Evolutionary conservation across 35 echinoderm and acorn worm species (phyloP).

Genomic region (Apostichopus japonicus): DNA sequence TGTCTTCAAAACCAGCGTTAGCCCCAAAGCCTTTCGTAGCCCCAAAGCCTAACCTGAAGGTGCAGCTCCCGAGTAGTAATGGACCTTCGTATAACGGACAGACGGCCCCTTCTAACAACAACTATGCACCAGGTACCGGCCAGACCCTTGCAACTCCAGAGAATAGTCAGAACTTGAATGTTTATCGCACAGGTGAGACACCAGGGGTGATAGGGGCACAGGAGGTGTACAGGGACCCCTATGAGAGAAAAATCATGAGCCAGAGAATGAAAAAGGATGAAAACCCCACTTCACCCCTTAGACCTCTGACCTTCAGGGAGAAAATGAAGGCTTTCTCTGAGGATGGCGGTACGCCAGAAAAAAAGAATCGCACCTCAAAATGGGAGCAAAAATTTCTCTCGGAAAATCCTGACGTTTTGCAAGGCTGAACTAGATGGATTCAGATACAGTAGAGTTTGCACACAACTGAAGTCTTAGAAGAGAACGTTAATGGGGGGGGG

Average conservation of each 20-base stretch:
- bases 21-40: slow-evolving; percentile 58
- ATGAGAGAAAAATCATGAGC: slow-evolving; percentile 50
- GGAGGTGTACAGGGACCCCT: slow-evolving; percentile 90
- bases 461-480: background rate
- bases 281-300: slow-evolving; percentile 18
- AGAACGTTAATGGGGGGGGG: no score
- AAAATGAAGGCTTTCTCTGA: slow-evolving; percentile 91
- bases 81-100: slow-evolving; percentile 16
- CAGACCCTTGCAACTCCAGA: slow-evolving; percentile 58
- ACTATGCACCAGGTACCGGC: background rate
- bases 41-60: slow-evolving; percentile 62
- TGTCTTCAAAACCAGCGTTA: slow-evolving; percentile 57
- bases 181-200: slow-evolving; percentile 79
- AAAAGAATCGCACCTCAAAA: slow-evolving; percentile 78
- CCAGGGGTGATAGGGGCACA: slow-evolving; percentile 95
- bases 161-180: slow-evolving; percentile 65
- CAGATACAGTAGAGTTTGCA: no score
- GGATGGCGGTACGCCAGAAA: slow-evolving; percentile 61
- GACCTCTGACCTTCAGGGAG: slow-evolving; percentile 78
- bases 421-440: background rate
- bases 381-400: slow-evolving; percentile 94
- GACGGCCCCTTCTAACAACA: slow-evolving; percentile 34
- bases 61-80: background rate
- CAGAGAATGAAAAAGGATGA: slow-evolving; percentile 59
- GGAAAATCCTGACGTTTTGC: slow-evolving; percentile 71